Base-by-base conservation (phyloP, 1,140 invertebrate genomes). In the Agraylea sexmaculata region DNA sequence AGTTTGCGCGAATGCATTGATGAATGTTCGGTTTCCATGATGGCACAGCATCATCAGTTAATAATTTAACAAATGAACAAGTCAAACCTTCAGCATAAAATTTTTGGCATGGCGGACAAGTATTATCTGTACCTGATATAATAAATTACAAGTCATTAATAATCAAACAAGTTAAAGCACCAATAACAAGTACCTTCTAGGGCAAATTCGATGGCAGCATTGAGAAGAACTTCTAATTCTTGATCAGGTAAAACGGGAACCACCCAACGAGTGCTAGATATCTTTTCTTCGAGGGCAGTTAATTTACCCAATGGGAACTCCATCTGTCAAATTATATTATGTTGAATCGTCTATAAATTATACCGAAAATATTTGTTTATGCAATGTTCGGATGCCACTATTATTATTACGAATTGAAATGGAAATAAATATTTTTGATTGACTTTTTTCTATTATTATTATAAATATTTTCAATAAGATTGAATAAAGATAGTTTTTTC, bases 21-120 rank as follows among this genome's bases (percentile, higher is more conserved):
- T 96, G 92, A 55, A 96, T 96, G 62, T 95, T 94, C 56, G 80
- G 77, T 66, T 95, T 96, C 93, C 93, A 97, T 55, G 88, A 92
- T 55, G 84, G 90, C 22, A 98, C 92, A 32, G 92, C 92, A 60
- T 97, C 92, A 68, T 97, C 92, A n/a, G 92, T 95, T 51, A 96
- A 72, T 58, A 97, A 93, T 69, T 96, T 95, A 12, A 87, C 91
- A 66, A 97, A 97, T 31, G 91, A 95, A 47, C 91, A 81, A 45
- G 87, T 91, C 31, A 97, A 69, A 13, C 89, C 90, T 62, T 96
- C 91, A 51, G 87, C 78, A 68, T 92, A 94, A 73, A 96, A 96
- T 52, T 89, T 73, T 58, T 95, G 89, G 63, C 92, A 97, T 40
- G 83, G 76, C 67, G 88, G 81, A 59, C 87, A 87, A 56, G 83